These are phyloP conservation scores for Prinia subflava DNA, from an alignment of 2,113 vertebrate genomes.

Conservation along the genomic window DNA sequence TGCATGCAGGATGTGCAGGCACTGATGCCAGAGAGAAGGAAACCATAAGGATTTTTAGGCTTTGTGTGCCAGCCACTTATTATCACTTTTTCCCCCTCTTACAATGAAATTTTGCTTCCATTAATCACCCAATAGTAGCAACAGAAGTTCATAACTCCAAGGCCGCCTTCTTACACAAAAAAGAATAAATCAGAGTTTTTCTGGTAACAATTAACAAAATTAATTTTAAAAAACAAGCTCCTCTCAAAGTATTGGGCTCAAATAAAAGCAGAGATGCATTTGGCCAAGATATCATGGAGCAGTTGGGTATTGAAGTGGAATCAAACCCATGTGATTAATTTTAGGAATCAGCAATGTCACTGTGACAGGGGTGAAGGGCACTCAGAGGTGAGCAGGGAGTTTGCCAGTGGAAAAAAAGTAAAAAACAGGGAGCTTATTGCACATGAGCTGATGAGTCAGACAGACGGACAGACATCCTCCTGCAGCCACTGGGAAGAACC, in stretches of 20 bases:
- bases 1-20: too few species aligned
- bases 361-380: neutral
- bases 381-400: neutral
- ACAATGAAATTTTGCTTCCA: neutral
- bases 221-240: neutral
- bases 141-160: neutral
- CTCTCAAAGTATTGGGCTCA: neutral
- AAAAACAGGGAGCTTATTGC: neutral
- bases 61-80: neutral
- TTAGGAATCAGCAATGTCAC: neutral
- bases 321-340: neutral
- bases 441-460: neutral
- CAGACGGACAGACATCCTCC: neutral
- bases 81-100: neutral
- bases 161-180: neutral
- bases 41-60: neutral
- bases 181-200: fast-evolving
- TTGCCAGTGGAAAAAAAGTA: neutral
- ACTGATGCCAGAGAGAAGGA: neutral
- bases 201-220: neutral
- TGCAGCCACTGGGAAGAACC: neutral
- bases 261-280: neutral
- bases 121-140: neutral
- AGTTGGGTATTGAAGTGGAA: neutral
- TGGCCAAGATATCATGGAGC: neutral